Conservation (phyloP, 2,888 invertebrate species). For the Glyphotaelius pellucidus region DNA sequence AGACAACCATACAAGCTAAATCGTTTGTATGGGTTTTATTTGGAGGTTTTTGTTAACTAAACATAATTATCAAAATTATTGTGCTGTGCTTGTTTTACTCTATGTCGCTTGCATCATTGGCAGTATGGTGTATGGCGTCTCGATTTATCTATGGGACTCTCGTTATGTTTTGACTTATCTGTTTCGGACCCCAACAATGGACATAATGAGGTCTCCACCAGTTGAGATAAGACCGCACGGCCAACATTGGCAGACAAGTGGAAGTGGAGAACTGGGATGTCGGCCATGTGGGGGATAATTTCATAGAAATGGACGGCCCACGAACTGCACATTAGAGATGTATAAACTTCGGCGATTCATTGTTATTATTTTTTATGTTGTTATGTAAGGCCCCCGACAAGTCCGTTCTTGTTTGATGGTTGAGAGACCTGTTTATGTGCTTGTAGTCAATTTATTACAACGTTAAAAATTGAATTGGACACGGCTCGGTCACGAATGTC, state of each 20-base stretch:
- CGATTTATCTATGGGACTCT: constrained; percentile 45
- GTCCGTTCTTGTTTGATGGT: no score
- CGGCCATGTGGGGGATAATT: not conserved
- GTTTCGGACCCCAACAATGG: constrained; percentile 51
- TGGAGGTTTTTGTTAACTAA: not conserved
- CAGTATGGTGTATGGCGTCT: constrained; percentile 39
- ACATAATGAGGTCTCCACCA: constrained; percentile 52
- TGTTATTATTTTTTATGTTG: no score
- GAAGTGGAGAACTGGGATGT: not conserved
- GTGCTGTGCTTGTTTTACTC: not conserved
- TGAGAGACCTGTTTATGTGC: no score
- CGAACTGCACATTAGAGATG: not conserved
- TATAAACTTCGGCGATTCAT: no score
- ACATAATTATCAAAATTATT: not conserved
- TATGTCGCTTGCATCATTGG: not conserved
- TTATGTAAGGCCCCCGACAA: no score
- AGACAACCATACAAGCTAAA: no score
- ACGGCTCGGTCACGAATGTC: no score
- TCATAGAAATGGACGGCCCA: not conserved
- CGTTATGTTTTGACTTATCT: constrained; percentile 54
- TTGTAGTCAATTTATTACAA: no score
- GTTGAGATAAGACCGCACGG: constrained; percentile 51
- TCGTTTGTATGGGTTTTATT: no score
- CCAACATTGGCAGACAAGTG: constrained; percentile 4
- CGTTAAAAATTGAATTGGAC: no score